Conservation (phyloP, 2,113 vertebrate species). For the Apeltes quadracus region DNA sequence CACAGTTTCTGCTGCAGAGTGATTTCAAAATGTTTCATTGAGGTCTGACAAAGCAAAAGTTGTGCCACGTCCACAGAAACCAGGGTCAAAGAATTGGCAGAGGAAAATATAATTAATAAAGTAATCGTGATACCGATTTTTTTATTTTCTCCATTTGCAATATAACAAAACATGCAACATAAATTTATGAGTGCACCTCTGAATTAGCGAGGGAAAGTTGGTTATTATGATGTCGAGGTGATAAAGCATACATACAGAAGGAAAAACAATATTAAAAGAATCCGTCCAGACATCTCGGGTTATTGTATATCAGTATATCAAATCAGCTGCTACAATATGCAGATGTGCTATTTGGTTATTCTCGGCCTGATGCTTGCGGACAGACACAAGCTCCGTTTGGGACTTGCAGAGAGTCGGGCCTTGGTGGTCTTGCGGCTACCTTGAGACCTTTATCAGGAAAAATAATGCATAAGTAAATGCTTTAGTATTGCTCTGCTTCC, state of each 20-base stretch:
- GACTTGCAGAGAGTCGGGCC: conserved; percentile 2
- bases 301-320: conserved; percentile 41
- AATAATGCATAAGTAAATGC: conserved; percentile 53
- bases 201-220: conserved; percentile 21
- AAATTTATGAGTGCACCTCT: conserved; percentile 7
- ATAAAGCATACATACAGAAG: conserved; percentile 41
- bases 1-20: conserved; percentile 14
- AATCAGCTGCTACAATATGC: conserved; percentile 46
- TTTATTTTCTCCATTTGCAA: conserved; percentile 3
- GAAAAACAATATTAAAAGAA: conserved; percentile 26
- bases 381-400: conserved; percentile 48
- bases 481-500: conserved; percentile 57
- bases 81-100: neutral
- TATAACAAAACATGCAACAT: neutral
- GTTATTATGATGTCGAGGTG: conserved; percentile 57
- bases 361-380: conserved; percentile 36
- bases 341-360: conserved; percentile 42
- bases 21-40: conserved; percentile 8
- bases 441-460: conserved; percentile 30
- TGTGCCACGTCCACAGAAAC: neutral
- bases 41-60: conserved; percentile 21
- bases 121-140: conserved; percentile 1
- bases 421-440: conserved; percentile 29
- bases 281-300: conserved; percentile 28
- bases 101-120: conserved; percentile 3